These are phyloP conservation scores for Apis mellifera DNA, from an alignment of 1,140 invertebrate genomes.

Conservation along the genomic window Amel_HAv3.1 CM009942.2:333001-333500, in stretches of 20 bases:
- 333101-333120: not conserved
- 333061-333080: no score
- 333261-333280: conserved; percentile 60
- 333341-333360: no score
- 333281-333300: conserved; percentile 40
- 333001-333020: conserved; percentile 21
- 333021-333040: not conserved
- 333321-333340: not conserved
- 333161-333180: not conserved
- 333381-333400: no score
- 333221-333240: conserved; percentile 18
- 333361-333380: not conserved
- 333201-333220: conserved; percentile 28
- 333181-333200: conserved; percentile 21
- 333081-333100: no score
- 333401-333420: no score
- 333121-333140: conserved; percentile 5
- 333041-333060: no score
- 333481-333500: conserved; percentile 17
- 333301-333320: not conserved
- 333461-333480: conserved; percentile 3
- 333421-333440: conserved; percentile 1
- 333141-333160: not conserved
- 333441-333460: not conserved
- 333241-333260: conserved; percentile 61